Conservation (phyloP, 2,797 vertebrate genomes). For the Trachops cirrhosus region DNA sequence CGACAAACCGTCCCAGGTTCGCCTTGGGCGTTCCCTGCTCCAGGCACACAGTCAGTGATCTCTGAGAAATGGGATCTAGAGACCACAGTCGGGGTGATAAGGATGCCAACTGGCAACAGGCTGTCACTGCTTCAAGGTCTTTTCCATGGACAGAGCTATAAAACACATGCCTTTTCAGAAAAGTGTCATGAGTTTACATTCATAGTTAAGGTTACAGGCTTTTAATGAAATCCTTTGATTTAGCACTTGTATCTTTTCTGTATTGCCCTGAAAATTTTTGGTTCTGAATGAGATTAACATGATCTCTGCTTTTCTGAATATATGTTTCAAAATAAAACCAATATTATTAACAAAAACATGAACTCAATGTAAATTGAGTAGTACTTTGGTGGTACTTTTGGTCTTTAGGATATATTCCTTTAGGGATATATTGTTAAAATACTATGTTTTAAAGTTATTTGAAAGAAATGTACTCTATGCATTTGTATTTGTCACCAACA, state of each 20-base stretch:
- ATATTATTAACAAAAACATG: conserved; percentile 3
- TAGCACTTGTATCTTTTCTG: neutral
- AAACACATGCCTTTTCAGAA: neutral
- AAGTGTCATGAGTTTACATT: neutral
- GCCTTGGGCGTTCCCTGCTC: neutral
- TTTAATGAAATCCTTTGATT: neutral
- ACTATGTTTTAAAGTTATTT: neutral
- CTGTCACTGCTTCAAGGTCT: neutral
- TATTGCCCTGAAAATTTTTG: neutral
- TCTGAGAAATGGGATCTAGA: neutral
- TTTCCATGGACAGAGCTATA: neutral
- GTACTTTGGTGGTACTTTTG: neutral
- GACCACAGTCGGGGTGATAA: neutral
- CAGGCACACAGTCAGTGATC: neutral
- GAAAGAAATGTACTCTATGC: neutral
- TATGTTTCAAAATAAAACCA: conserved; percentile 19
- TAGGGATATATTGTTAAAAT: neutral
- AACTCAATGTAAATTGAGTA: neutral
- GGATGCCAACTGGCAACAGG: neutral
- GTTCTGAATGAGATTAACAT: neutral
- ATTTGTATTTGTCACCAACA: neutral
- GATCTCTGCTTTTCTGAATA: conserved; percentile 24
- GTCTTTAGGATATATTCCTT: neutral
- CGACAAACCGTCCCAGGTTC: neutral
- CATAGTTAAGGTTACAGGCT: neutral